phyloP scores from a whole-genome alignment of 1,140 invertebrate genomes.

The Aricia agestis region DNA sequence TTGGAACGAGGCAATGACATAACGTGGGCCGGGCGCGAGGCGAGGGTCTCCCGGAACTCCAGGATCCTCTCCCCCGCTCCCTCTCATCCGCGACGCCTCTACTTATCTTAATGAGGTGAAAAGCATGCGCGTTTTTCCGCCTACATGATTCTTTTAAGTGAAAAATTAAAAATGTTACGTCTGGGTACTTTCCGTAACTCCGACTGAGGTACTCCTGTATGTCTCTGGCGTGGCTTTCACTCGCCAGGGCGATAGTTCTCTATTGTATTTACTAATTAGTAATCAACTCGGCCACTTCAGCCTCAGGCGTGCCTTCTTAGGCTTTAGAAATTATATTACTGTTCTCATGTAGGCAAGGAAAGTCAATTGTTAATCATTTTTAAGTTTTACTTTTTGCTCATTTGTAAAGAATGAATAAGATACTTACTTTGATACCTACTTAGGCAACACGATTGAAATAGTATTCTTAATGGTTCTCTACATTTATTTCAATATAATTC shows the following conservation, averaged over 20 bases:
- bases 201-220: background rate
- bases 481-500: too few relatives aligned
- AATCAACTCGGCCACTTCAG: background rate
- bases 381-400: too few relatives aligned
- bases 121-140: constrained; percentile 37
- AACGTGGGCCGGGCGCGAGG: constrained; percentile 24
- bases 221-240: background rate
- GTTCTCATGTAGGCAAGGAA: background rate
- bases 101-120: constrained; percentile 40
- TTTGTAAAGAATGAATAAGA: too few relatives aligned
- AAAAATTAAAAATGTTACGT: constrained; percentile 26
- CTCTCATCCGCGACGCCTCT: constrained; percentile 24
- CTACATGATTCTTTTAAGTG: constrained; percentile 24
- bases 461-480: too few relatives aligned
- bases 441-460: too few relatives aligned
- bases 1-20: constrained; percentile 27
- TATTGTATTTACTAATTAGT: background rate
- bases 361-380: too few relatives aligned
- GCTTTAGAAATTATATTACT: constrained; percentile 5
- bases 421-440: too few relatives aligned
- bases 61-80: constrained; percentile 27
- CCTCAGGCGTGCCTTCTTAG: background rate
- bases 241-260: background rate
- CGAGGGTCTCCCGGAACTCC: constrained; percentile 31
- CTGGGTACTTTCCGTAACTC: background rate